Conservation (phyloP, 2,113 vertebrate genomes). For the Jaculus jaculus region DNA sequence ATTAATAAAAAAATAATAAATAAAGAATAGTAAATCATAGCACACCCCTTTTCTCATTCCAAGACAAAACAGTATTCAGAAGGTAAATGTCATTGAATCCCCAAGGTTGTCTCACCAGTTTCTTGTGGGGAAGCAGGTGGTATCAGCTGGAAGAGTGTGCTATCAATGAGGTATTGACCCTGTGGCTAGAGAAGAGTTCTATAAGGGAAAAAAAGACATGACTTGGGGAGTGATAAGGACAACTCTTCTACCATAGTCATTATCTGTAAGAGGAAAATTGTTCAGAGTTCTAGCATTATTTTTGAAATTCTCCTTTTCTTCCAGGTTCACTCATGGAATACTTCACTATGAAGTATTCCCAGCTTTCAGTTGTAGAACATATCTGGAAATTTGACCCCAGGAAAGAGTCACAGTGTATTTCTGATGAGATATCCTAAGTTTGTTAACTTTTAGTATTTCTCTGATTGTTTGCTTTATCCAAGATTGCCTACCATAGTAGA, state of each 20-base stretch:
- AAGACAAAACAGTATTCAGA: constrained; percentile 9
- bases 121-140: background rate
- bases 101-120: background rate
- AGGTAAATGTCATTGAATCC: background rate
- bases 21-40: constrained; percentile 17
- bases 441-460: background rate
- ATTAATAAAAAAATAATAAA: too few relatives aligned
- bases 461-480: background rate
- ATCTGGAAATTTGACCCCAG: background rate
- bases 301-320: background rate
- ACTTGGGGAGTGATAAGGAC: background rate
- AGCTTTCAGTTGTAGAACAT: background rate
- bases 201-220: background rate
- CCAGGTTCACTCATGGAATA: background rate
- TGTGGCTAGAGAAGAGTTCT: background rate
- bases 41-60: background rate
- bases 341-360: background rate
- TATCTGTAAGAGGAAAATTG: background rate
- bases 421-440: background rate
- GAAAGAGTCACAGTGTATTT: background rate
- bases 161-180: background rate
- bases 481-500: background rate
- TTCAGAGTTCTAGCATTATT: background rate
- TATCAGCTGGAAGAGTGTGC: background rate
- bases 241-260: background rate